Percentiles rank a stretch among this genome's conserved stretches.
phyloP scores from a whole-genome alignment of 2,797 vertebrate species.

The Catharus ustulatus region DNA sequence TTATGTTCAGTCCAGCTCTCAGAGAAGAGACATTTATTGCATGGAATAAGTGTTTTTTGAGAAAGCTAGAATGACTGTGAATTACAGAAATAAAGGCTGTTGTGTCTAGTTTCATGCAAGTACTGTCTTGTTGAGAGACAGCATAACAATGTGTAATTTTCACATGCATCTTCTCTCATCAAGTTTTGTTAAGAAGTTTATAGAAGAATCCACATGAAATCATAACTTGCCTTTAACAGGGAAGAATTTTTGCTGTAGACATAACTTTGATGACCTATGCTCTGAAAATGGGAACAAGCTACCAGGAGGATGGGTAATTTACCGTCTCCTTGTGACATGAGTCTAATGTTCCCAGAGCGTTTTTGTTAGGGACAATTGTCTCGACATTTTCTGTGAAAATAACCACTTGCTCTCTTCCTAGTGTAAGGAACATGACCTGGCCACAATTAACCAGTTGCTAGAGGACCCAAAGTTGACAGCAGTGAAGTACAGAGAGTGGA shows the following conservation, averaged over 20 bases:
- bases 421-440: constrained; percentile 94
- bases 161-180: not conserved
- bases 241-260: not conserved
- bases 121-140: not conserved
- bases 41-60: not conserved
- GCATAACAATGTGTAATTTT: not conserved
- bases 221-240: not conserved
- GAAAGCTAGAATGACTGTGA: not conserved
- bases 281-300: not conserved
- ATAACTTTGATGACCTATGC: not conserved
- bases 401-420: constrained; percentile 57
- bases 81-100: not conserved
- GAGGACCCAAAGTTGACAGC: constrained; percentile 84
- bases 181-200: not conserved
- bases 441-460: constrained; percentile 89
- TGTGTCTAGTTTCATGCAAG: not conserved
- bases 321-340: not conserved
- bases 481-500: constrained; percentile 89
- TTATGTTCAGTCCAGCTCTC: not conserved
- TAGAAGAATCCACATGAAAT: not conserved
- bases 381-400: not conserved
- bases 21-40: not conserved
- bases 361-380: not conserved
- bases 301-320: not conserved
- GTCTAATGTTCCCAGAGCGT: not conserved